Evolutionary conservation across 2,113 vertebrate genomes (phyloP), one percentile per base, ranked within the genome.

Genomic region (Mirounga angustirostris): DNA sequence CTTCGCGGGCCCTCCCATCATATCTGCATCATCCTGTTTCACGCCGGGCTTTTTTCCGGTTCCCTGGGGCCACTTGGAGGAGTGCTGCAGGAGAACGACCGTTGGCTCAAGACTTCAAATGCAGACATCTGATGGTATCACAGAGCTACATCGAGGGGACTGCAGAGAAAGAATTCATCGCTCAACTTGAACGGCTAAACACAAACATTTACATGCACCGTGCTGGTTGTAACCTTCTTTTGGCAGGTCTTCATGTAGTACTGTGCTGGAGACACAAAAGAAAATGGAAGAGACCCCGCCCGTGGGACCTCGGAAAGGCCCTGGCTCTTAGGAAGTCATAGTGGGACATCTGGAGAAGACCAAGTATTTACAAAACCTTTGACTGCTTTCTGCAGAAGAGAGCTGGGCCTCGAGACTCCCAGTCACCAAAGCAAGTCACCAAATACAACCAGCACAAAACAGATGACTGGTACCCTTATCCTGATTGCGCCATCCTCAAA

Each of bases 331-430:
- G 86, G 89, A 96, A 97, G 73, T 85, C 81, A 76, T 7, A 36
- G 16, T 76, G 78, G 54, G 52, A 19, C 80, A 19, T 52, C 46
- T 93, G 82, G 54, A 81, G 74, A 79, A 86, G 30, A 73, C 63
- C 84, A 61, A 93, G 74, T 74, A 61, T 80, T 96, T 81, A 88
- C n/a, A 79, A 63, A 97, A 95, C 43, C 56, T 22, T 52, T 36
- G 52, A 63, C 65, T 81, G 78, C 67, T 86, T 95, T 85, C 58
- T 91, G 40, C 52, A 81, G 76, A 76, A 95, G 59, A 82, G 81
- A 79, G 33, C 14, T 36, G 24, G 30, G 54, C 87, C 74, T 79
- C 50, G 15, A 54, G 63, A 46, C 11, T 78, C n/a, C 46, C 52
- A 36, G 71, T 76, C 92, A 85, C 16, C 33, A 30, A 88, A 71